Conservation (phyloP, 2,888 invertebrate species). For the Luffia ferchaultella region DNA sequence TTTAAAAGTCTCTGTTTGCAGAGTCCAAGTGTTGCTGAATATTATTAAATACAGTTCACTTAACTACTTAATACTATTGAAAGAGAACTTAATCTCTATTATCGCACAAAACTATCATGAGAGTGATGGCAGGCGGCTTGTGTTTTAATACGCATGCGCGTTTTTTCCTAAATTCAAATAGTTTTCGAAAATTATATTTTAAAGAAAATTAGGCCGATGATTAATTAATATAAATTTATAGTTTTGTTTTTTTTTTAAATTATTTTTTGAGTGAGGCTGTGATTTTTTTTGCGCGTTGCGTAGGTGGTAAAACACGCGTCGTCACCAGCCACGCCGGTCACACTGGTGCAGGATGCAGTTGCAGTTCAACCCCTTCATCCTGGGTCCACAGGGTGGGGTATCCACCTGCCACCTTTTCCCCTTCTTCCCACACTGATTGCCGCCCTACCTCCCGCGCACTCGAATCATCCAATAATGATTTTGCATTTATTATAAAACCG, state of each 20-base stretch:
- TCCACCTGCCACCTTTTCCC: slow-evolving; percentile 21
- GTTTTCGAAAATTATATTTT: slow-evolving; percentile 24
- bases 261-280: slow-evolving; percentile 18
- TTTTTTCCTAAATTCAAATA: slow-evolving; percentile 48
- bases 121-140: slow-evolving; percentile 54
- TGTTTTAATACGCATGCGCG: slow-evolving; percentile 52
- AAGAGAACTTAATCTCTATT: slow-evolving; percentile 53
- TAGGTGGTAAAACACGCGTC: slow-evolving; percentile 61
- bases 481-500: slow-evolving; percentile 58
- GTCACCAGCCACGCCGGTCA: slow-evolving; percentile 57
- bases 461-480: slow-evolving; percentile 65
- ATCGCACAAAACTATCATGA: slow-evolving; percentile 62
- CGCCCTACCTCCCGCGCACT: slow-evolving; percentile 39
- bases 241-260: slow-evolving; percentile 11
- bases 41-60: slow-evolving; percentile 53
- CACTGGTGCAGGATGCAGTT: slow-evolving; percentile 55
- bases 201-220: slow-evolving; percentile 6
- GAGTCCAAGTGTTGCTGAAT: slow-evolving; percentile 65
- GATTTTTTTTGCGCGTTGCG: slow-evolving; percentile 48
- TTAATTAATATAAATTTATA: slow-evolving; percentile 19
- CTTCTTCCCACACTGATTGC: slow-evolving; percentile 15
- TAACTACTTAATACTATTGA: slow-evolving; percentile 47
- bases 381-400: slow-evolving; percentile 30
- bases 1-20: slow-evolving; percentile 26
- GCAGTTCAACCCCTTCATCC: slow-evolving; percentile 40